Evolutionary conservation across 2,797 vertebrate species (phyloP).

Genomic region (Helostoma temminkii): DNA sequence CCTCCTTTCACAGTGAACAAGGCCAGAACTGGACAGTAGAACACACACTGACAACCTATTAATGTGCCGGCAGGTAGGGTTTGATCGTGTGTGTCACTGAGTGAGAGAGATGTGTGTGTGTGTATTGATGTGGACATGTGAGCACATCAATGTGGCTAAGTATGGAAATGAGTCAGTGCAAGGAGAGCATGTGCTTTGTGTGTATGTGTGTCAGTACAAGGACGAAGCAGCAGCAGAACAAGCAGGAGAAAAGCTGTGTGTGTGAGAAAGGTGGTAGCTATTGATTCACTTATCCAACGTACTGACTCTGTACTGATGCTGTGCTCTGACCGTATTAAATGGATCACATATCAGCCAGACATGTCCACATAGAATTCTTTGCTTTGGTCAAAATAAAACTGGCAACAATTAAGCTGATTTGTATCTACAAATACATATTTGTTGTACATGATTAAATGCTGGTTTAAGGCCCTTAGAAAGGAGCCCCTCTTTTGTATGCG

Average conservation of each 20-base stretch:
- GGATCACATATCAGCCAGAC: constrained; percentile 3
- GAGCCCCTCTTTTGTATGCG: no score
- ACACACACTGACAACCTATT: constrained; percentile 68
- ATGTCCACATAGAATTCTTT: no score
- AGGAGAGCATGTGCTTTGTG: constrained; percentile 17
- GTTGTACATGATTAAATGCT: no score
- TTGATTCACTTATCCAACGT: constrained; percentile 22
- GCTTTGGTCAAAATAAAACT: no score
- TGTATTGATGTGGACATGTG: constrained; percentile 1
- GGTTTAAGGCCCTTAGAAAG: no score
- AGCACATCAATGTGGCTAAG: constrained; percentile 20
- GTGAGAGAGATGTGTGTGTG: neutral
- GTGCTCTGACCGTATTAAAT: constrained; percentile 39
- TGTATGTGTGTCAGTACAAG: constrained; percentile 36
- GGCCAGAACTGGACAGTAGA: constrained; percentile 29
- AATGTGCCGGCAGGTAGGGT: constrained; percentile 64
- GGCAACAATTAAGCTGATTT: no score
- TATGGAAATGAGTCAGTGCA: constrained; percentile 22
- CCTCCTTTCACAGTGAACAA: constrained; percentile 30
- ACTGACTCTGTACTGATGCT: constrained; percentile 18
- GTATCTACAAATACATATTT: no score
- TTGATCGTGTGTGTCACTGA: constrained; percentile 17
- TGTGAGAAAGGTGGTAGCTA: constrained; percentile 13
- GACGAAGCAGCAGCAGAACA: constrained; percentile 30
- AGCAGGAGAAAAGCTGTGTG: constrained; percentile 5